A percentile compares a stretch with the other conserved stretches of the same genome.
phyloP scores from a whole-genome alignment of 92 coral and sea anemone species.

The Virgularia gustaviana region DNA sequence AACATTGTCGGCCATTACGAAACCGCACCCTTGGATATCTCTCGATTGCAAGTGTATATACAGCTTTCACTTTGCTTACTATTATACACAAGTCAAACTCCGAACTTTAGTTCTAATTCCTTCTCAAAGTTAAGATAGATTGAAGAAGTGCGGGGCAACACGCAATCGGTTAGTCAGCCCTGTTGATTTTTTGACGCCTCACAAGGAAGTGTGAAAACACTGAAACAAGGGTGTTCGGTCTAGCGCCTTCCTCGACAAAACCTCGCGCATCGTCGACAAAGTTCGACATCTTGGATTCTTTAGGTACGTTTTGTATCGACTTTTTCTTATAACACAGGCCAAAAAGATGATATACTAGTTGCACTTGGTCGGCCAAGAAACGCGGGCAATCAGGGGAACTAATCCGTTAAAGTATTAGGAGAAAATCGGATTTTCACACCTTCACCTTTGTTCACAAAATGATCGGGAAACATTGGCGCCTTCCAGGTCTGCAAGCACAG shows the following conservation, averaged over 20 bases:
- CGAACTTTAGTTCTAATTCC: background rate
- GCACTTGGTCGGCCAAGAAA: too few species aligned
- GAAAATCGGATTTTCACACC: conserved; percentile 46
- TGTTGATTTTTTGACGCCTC: conserved; percentile 25
- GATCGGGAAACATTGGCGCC: conserved; percentile 42
- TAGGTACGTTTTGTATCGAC: too few species aligned
- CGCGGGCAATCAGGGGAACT: conserved; percentile 32
- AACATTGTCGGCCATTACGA: background rate
- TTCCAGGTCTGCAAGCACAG: conserved; percentile 6
- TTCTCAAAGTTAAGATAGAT: conserved; percentile 5
- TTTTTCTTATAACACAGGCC: too few species aligned
- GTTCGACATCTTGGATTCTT: too few species aligned
- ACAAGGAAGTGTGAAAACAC: background rate
- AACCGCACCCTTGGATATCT: conserved; percentile 5
- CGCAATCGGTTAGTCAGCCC: background rate
- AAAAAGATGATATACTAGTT: too few species aligned
- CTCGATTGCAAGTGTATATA: too few species aligned
- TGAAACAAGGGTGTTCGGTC: too few species aligned
- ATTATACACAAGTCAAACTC: too few species aligned
- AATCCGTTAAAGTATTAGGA: conserved; percentile 44
- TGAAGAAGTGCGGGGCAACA: background rate
- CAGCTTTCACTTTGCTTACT: too few species aligned
- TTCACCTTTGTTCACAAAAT: conserved; percentile 39
- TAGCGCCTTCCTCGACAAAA: too few species aligned
- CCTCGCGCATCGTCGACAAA: too few species aligned